Percentiles rank a stretch among this genome's conserved stretches.
These are phyloP conservation scores for Paramacrobiotus metropolitanus DNA, from an alignment of 1,140 invertebrate genomes.

Conservation along the genomic window DNA sequence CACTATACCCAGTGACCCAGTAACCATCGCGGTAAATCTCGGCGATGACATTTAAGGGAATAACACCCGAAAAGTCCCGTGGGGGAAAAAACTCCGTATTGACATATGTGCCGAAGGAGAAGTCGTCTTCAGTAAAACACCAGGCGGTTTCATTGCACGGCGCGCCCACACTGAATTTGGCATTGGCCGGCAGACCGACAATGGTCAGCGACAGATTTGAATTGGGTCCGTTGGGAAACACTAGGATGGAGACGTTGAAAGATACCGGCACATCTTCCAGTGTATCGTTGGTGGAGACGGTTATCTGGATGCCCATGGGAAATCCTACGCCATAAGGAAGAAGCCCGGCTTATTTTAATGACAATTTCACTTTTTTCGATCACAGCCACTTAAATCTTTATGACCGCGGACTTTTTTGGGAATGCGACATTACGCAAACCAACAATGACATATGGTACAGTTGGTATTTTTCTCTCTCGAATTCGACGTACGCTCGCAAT, in stretches of 20 bases:
- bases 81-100: not conserved
- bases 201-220: not conserved
- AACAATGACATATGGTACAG: too few species aligned
- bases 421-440: too few species aligned
- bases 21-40: not conserved
- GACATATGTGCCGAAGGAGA: not conserved
- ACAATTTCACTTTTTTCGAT: too few species aligned
- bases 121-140: not conserved
- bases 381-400: too few species aligned
- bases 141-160: not conserved
- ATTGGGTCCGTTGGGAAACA: not conserved
- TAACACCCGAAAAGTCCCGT: not conserved
- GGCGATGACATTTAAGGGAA: not conserved
- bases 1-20: not conserved
- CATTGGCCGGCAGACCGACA: not conserved
- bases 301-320: not conserved
- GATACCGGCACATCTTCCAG: not conserved
- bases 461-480: too few species aligned
- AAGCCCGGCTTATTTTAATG: too few species aligned
- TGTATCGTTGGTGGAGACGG: not conserved
- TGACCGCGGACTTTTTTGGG: too few species aligned
- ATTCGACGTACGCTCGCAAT: not conserved
- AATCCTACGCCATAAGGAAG: too few species aligned
- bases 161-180: not conserved
- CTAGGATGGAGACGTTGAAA: not conserved